Conservation (phyloP, 2,113 vertebrate genomes). For the Cnemophilus loriae region DNA sequence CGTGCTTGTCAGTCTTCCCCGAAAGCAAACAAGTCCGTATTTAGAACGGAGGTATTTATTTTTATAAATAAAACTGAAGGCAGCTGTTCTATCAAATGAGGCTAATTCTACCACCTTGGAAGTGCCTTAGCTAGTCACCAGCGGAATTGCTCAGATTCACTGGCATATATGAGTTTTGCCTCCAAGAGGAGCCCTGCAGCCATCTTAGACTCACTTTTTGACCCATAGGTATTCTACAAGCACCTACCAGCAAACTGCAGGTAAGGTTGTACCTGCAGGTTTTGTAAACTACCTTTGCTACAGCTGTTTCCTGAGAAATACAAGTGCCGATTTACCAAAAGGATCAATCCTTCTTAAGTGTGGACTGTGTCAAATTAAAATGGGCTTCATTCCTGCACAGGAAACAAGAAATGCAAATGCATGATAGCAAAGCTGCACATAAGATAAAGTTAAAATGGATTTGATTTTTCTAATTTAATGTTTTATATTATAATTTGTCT, state of each 20-base stretch:
- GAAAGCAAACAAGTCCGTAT: rapidly evolving
- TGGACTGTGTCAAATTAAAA: neutral
- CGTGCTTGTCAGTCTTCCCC: neutral
- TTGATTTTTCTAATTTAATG: neutral
- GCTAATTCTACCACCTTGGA: neutral
- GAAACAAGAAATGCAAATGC: neutral
- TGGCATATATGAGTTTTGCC: neutral
- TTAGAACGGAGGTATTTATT: neutral
- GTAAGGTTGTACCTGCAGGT: neutral
- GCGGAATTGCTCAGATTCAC: neutral
- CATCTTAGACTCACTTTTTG: neutral
- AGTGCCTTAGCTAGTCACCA: neutral
- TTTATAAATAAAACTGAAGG: neutral
- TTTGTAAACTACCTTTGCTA: neutral
- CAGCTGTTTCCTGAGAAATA: neutral
- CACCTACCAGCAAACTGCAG: neutral
- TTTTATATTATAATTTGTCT: neutral
- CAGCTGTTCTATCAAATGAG: neutral
- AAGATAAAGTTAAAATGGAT: neutral
- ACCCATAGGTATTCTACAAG: neutral
- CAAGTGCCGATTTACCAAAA: neutral
- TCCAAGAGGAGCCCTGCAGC: neutral
- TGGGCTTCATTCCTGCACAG: neutral
- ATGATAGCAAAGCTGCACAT: neutral
- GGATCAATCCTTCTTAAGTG: neutral